Evolutionary conservation across 2,888 invertebrate species (phyloP).

Genomic region (Acheta domesticus): DNA sequence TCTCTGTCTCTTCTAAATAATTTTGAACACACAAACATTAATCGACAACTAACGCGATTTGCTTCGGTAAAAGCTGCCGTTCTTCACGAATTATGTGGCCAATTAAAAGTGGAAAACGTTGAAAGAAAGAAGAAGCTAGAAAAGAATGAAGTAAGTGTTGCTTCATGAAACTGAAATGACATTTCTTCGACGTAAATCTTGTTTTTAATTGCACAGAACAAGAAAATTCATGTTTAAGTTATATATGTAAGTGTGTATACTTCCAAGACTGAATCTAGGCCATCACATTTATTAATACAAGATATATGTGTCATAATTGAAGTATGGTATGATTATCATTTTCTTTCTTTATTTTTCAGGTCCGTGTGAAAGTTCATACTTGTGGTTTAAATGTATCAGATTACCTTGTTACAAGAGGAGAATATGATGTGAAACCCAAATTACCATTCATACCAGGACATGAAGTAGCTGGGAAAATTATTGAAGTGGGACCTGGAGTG

Average conservation of each 20-base stretch:
- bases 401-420: conserved; percentile 53
- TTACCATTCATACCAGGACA: conserved; percentile 62
- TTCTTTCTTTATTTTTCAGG: conserved; percentile 46
- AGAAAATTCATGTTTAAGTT: no score
- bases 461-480: conserved; percentile 61
- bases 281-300: no score
- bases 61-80: conserved; percentile 51
- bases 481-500: conserved; percentile 53
- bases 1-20: conserved; percentile 31
- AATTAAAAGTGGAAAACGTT: conserved; percentile 52
- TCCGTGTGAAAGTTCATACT: conserved; percentile 60
- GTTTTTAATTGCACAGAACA: no score
- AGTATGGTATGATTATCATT: no score
- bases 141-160: conserved; percentile 48
- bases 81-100: conserved; percentile 51
- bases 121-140: conserved; percentile 48
- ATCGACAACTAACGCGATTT: not conserved
- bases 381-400: conserved; percentile 66
- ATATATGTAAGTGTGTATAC: no score
- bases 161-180: not conserved
- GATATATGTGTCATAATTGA: no score
- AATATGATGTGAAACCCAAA: conserved; percentile 47
- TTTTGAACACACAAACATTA: not conserved
- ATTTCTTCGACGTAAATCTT: no score
- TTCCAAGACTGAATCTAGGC: no score